Percentiles rank a stretch among this genome's conserved stretches.
phyloP scores from a whole-genome alignment of 1,140 invertebrate species.

The Calycopis cecrops region DNA sequence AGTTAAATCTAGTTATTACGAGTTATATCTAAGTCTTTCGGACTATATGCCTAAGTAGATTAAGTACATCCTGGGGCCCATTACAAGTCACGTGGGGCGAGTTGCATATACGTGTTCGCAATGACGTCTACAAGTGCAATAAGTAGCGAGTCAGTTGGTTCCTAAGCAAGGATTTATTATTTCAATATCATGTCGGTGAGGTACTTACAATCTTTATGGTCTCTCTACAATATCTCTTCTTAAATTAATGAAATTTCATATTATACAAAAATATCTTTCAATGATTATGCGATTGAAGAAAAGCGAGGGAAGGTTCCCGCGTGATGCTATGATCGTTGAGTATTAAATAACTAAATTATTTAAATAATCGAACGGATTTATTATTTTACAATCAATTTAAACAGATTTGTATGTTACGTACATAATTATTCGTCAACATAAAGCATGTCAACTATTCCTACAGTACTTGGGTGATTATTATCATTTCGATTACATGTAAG shows the following conservation, averaged over 20 bases:
- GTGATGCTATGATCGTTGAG: neutral
- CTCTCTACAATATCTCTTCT: neutral
- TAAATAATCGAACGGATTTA: constrained; percentile 7
- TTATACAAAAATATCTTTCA: constrained; percentile 14
- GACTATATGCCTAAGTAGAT: neutral
- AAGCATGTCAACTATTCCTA: constrained; percentile 8
- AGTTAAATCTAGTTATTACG: constrained; percentile 7
- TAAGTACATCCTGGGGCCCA: neutral
- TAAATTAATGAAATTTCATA: constrained; percentile 10
- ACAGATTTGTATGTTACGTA: constrained; percentile 3
- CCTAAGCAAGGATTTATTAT: constrained; percentile 2
- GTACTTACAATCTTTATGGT: constrained; percentile 8
- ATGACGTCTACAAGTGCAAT: constrained; percentile 5
- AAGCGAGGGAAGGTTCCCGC: neutral
- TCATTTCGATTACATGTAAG: constrained; percentile 43
- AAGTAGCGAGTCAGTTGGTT: neutral
- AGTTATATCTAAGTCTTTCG: neutral
- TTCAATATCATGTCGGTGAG: neutral
- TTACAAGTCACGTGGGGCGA: neutral
- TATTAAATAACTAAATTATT: neutral
- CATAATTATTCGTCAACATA: constrained; percentile 10
- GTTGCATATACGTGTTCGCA: neutral
- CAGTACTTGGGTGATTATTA: constrained; percentile 15
- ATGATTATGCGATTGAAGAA: constrained; percentile 13
- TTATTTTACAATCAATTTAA: neutral